Evolutionary conservation across 2,888 invertebrate genomes (phyloP).

Genomic region (Tipula lateralis): DNA sequence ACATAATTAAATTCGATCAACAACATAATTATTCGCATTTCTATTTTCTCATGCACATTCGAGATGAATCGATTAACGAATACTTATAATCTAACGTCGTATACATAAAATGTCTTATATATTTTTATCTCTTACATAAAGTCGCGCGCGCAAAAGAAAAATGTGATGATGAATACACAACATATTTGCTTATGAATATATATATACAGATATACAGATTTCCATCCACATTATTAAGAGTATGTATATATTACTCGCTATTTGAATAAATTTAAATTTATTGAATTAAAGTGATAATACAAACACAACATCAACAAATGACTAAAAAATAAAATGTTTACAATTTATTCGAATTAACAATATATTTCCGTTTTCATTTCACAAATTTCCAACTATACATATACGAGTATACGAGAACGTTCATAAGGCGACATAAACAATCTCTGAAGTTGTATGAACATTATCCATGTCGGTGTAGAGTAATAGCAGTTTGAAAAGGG

Average conservation of each 20-base stretch:
- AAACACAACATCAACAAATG: neutral
- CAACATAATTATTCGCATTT: neutral
- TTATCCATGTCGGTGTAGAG: neutral
- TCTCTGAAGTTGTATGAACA: neutral
- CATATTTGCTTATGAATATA: neutral
- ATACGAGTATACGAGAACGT: neutral
- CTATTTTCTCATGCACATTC: neutral
- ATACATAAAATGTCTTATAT: neutral
- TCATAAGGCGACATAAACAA: neutral
- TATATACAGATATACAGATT: too few relatives aligned
- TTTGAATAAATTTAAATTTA: conserved; percentile 19
- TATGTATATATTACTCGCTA: neutral
- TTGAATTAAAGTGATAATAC: conserved; percentile 11
- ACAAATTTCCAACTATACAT: neutral
- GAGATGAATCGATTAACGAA: neutral
- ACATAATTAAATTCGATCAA: neutral
- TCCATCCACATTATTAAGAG: too few relatives aligned
- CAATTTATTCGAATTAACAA: neutral
- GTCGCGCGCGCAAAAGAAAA: neutral
- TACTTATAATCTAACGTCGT: neutral
- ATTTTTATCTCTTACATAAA: too few relatives aligned
- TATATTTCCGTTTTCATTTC: conserved; percentile 11
- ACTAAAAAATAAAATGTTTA: neutral
- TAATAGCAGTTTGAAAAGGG: neutral
- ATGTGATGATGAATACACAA: neutral